Percentiles rank a stretch among this genome's conserved stretches.
Evolutionary conservation across 2,797 vertebrate genomes (phyloP).

Genomic region (Halcyon chelicuti): DNA sequence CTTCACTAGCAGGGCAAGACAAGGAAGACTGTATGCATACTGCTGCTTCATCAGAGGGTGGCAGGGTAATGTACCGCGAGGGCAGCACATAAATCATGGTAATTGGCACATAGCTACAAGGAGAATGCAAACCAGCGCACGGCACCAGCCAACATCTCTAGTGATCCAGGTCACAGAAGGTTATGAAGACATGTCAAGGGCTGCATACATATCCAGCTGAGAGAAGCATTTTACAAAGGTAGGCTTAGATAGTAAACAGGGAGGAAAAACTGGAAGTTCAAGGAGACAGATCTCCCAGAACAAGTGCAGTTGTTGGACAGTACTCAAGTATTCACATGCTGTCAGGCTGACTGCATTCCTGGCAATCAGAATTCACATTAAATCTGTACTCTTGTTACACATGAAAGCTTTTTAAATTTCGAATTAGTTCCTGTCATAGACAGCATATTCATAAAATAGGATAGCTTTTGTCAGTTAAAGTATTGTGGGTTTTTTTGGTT

Average conservation of each 20-base stretch:
- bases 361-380: constrained; percentile 55
- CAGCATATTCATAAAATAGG: not conserved
- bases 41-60: not conserved
- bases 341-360: constrained; percentile 59
- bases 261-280: constrained; percentile 10
- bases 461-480: constrained; percentile 20
- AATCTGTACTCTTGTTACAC: not conserved
- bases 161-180: not conserved
- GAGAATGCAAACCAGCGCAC: not conserved
- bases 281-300: not conserved
- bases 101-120: not conserved
- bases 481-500: not conserved
- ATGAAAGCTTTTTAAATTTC: constrained; percentile 20
- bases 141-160: not conserved
- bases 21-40: not conserved
- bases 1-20: not conserved
- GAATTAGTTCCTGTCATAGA: not conserved
- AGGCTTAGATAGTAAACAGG: not conserved
- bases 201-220: not conserved
- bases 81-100: not conserved
- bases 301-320: constrained; percentile 19
- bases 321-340: constrained; percentile 56
- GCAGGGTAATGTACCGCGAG: not conserved
- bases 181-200: not conserved
- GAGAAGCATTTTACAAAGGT: not conserved